Percentiles rank a stretch among this genome's conserved stretches.
phyloP scores from a whole-genome alignment of 2,113 vertebrate genomes.

The Tapirus terrestris region DNA sequence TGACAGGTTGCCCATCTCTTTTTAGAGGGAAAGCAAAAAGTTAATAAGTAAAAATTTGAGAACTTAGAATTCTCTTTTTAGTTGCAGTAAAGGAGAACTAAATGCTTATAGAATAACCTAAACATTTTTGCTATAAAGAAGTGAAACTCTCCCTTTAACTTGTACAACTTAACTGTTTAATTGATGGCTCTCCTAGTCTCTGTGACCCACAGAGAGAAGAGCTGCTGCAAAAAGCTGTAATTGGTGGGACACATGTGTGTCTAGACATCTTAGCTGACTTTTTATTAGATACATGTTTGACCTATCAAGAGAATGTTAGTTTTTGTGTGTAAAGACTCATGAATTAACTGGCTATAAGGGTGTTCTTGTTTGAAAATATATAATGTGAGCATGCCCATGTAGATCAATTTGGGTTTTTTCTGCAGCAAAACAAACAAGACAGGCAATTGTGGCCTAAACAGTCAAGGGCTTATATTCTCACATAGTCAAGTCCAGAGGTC shows the following conservation, averaged over 20 bases:
- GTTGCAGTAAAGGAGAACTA: conserved; percentile 16
- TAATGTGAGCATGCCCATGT: not conserved
- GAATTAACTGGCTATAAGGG: not conserved
- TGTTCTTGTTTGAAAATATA: conserved; percentile 1
- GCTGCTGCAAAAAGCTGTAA: not conserved
- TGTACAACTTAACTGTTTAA: not conserved
- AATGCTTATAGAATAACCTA: not conserved
- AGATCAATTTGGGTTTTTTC: conserved; percentile 16
- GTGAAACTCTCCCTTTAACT: conserved; percentile 11
- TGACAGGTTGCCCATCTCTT: not conserved
- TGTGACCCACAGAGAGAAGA: not conserved
- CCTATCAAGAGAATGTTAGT: not conserved
- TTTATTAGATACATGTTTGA: not conserved
- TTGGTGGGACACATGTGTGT: not conserved
- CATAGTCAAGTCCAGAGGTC: not conserved
- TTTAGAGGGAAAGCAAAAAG: conserved; percentile 13
- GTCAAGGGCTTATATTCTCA: not conserved
- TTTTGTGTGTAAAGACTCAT: not conserved
- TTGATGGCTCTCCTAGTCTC: not conserved
- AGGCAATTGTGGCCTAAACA: not conserved
- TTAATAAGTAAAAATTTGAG: conserved; percentile 3
- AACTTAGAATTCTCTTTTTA: conserved; percentile 7
- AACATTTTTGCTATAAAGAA: conserved; percentile 3
- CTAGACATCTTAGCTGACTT: not conserved
- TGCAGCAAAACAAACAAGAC: not conserved